A percentile compares a stretch with the other conserved stretches of the same genome.
These are phyloP conservation scores for Labrus mixtus DNA, from an alignment of 2,113 vertebrate species.

Conservation along the genomic window DNA sequence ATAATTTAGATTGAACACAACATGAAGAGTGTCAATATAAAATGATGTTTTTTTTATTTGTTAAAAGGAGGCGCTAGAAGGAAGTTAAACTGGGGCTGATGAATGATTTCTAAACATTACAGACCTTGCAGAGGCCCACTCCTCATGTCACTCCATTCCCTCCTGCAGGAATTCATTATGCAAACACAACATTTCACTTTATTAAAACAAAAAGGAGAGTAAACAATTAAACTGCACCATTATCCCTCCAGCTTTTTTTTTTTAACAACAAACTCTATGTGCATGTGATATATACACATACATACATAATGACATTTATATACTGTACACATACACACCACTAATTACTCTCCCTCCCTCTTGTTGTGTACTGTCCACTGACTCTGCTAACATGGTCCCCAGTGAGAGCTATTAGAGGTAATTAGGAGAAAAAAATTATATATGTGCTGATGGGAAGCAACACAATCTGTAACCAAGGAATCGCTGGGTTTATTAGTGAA, in stretches of 20 bases:
- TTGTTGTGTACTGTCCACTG: slow-evolving; percentile 44
- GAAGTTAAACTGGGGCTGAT: slow-evolving; percentile 47
- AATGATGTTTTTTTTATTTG: no score
- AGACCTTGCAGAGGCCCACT: slow-evolving; percentile 40
- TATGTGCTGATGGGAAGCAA: slow-evolving; percentile 24
- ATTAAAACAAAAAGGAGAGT: slow-evolving; percentile 40
- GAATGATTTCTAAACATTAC: slow-evolving; percentile 47
- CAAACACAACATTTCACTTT: slow-evolving; percentile 63
- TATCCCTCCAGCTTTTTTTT: slow-evolving; percentile 56
- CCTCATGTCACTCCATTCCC: slow-evolving; percentile 79
- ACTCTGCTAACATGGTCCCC: slow-evolving; percentile 41
- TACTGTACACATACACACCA: neutral
- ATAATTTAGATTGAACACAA: no score
- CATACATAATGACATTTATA: slow-evolving; percentile 28
- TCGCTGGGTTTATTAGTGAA: slow-evolving; percentile 19
- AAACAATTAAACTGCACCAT: slow-evolving; percentile 53
- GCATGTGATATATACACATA: slow-evolving; percentile 21
- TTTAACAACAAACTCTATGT: slow-evolving; percentile 38
- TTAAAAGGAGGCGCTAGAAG: neutral
- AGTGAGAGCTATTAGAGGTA: slow-evolving; percentile 39
- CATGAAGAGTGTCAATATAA: no score
- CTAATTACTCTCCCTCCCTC: slow-evolving; percentile 49
- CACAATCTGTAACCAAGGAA: slow-evolving; percentile 27
- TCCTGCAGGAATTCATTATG: slow-evolving; percentile 64
- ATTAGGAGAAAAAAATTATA: slow-evolving; percentile 6